A percentile compares a stretch with the other conserved stretches of the same genome.
phyloP scores from a whole-genome alignment of 2,888 invertebrate species.

The Anodontia alba region DNA sequence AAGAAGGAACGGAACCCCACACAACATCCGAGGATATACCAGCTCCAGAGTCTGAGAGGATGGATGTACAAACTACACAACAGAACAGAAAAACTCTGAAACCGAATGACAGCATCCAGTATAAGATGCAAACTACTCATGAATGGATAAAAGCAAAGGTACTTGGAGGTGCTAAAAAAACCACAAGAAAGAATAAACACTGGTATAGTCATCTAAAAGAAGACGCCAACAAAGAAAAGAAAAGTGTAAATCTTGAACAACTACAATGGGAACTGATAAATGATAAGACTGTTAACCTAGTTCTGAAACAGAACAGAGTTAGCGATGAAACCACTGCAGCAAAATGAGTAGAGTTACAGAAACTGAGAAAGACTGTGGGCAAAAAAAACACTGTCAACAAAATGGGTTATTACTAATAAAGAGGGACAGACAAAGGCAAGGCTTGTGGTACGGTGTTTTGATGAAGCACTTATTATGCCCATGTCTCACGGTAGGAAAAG shows the following conservation, averaged over 20 bases:
- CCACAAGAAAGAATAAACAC: conserved; percentile 35
- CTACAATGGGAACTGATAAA: conserved; percentile 23
- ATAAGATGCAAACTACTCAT: conserved; percentile 19
- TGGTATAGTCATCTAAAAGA: conserved; percentile 47
- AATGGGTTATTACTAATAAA: no score
- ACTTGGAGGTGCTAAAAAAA: conserved; percentile 45
- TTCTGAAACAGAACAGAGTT: background rate
- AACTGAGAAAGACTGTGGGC: conserved; percentile 21
- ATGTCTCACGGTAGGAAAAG: conserved; percentile 46
- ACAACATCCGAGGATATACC: no score
- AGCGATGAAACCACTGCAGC: conserved; percentile 16
- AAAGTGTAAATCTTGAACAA: conserved; percentile 32
- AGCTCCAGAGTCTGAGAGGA: background rate
- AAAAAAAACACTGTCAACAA: conserved; percentile 49
- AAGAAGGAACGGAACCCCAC: no score
- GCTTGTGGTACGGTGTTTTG: conserved; percentile 57
- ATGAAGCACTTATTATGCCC: conserved; percentile 35
- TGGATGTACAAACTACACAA: background rate
- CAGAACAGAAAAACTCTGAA: conserved; percentile 18
- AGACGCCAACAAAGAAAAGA: conserved; percentile 25
- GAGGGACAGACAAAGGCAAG: conserved; percentile 41
- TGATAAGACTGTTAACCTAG: background rate
- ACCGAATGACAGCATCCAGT: conserved; percentile 34
- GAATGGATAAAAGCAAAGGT: conserved; percentile 41
- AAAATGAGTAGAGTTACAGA: conserved; percentile 29